A percentile compares a stretch with the other conserved stretches of the same genome.
Conservation (phyloP, 2,113 vertebrate species). For the Xyliphius kryptos region DNA sequence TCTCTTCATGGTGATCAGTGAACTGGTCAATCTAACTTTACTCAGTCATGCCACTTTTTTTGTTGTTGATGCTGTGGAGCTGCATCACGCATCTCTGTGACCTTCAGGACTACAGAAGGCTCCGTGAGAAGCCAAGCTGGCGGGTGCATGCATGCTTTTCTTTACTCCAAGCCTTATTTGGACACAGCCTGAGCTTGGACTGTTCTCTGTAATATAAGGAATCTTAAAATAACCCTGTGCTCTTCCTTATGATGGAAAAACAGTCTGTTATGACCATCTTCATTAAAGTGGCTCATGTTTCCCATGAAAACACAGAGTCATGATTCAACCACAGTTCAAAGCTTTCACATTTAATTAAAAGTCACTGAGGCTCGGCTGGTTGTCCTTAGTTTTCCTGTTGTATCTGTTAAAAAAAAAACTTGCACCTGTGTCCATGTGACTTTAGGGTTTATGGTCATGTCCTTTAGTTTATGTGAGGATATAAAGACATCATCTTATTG, state of each 20-base stretch:
- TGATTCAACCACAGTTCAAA: neutral
- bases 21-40: no score
- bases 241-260: constrained; percentile 1
- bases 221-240: constrained; percentile 18
- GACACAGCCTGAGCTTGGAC: neutral
- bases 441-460: no score
- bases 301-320: neutral
- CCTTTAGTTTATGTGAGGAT: no score
- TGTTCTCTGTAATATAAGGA: neutral
- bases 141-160: neutral
- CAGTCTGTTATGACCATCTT: neutral
- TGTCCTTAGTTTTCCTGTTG: no score
- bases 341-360: neutral
- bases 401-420: no score
- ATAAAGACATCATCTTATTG: no score
- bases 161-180: constrained; percentile 19
- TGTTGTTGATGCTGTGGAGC: constrained; percentile 1
- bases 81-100: neutral
- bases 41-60: neutral
- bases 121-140: neutral
- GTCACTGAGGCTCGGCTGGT: no score
- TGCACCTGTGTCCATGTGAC: no score
- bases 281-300: neutral
- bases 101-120: neutral
- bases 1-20: no score